phyloP scores from a whole-genome alignment of 2,888 invertebrate genomes.

The Epinotia demarniana region DNA sequence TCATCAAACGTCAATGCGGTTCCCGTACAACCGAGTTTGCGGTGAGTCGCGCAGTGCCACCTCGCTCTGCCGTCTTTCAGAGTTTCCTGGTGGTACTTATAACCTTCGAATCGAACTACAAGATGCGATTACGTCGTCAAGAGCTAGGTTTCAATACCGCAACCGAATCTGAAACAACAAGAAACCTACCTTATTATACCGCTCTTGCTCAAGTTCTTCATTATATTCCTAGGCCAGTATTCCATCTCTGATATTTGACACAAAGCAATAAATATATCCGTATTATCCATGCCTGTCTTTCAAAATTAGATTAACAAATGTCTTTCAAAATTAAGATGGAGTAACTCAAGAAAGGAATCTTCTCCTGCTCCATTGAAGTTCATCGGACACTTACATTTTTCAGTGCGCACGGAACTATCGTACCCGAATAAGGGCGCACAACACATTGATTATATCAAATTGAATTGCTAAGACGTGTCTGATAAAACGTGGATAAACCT shows the following conservation, averaged over 20 bases:
- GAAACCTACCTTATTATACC: neutral
- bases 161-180: neutral
- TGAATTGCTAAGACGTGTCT: no score
- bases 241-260: neutral
- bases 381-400: no score
- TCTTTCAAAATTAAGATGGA: no score
- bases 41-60: constrained; percentile 5
- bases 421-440: no score
- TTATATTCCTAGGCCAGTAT: neutral
- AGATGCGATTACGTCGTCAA: neutral
- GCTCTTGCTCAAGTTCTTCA: neutral
- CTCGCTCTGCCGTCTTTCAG: neutral
- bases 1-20: constrained; percentile 7
- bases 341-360: no score
- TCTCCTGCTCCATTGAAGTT: no score
- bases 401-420: no score
- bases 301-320: no score
- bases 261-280: no score
- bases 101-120: neutral
- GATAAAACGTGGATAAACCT: no score
- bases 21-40: neutral
- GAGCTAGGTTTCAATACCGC: neutral
- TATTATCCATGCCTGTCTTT: no score
- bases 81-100: neutral
- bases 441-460: no score